Conservation (phyloP, 1,140 invertebrate species). For the Caenorhabditis tropicalis region DNA sequence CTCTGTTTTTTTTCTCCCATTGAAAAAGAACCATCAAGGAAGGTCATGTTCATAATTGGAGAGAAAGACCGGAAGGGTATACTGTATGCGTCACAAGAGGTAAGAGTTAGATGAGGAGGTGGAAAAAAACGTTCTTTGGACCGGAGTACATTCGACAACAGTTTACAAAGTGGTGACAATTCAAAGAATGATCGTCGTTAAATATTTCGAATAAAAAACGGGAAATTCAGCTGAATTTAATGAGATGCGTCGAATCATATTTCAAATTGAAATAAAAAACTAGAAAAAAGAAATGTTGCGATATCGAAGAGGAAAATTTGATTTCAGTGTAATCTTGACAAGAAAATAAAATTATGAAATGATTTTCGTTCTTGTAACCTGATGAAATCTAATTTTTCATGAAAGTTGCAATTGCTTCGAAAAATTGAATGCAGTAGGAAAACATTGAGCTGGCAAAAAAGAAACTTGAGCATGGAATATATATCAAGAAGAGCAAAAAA, state of each 20-base stretch:
- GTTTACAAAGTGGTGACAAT: neutral
- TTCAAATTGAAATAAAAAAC: no score
- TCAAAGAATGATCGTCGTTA: neutral
- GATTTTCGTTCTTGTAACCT: neutral
- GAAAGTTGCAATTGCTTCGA: no score
- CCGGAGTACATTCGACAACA: neutral
- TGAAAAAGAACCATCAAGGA: neutral
- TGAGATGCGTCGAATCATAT: no score
- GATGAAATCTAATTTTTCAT: neutral
- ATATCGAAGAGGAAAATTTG: no score
- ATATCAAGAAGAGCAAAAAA: neutral
- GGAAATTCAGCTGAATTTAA: neutral
- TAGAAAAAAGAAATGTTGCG: no score
- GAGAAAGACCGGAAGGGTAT: neutral
- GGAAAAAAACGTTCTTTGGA: neutral
- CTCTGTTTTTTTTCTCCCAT: neutral
- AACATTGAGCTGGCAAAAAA: neutral
- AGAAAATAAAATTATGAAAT: neutral
- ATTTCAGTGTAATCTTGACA: no score
- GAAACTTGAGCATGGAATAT: conserved; percentile 9
- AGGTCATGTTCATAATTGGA: conserved; percentile 39
- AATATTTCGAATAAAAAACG: neutral
- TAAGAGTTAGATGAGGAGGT: neutral
- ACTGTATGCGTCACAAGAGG: neutral
- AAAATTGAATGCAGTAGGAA: no score